Percentiles rank a stretch among this genome's conserved stretches.
These are phyloP conservation scores for Syrphus vitripennis DNA, from an alignment of 2,888 invertebrate genomes.

Conservation along the genomic window DNA sequence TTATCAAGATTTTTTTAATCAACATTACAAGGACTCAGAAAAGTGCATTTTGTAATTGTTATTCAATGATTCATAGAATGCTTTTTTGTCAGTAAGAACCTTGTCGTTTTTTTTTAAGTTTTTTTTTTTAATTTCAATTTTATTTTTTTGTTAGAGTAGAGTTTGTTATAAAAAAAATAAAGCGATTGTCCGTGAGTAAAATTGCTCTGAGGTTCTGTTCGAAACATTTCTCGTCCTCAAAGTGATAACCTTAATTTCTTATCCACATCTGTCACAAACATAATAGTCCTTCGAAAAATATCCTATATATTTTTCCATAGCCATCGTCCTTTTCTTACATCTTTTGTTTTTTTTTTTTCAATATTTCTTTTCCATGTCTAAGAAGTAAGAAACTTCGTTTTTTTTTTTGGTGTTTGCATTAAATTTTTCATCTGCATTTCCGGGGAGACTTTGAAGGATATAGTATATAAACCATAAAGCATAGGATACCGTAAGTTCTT, in stretches of 20 bases:
- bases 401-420: background rate
- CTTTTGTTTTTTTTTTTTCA: background rate
- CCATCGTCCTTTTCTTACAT: constrained; percentile 4
- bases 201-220: constrained; percentile 27
- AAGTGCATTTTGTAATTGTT: background rate
- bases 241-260: constrained; percentile 43
- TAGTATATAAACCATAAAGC: background rate
- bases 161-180: background rate
- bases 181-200: constrained; percentile 32
- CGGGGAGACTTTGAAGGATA: constrained; percentile 10
- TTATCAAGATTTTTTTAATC: no score
- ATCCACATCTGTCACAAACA: constrained; percentile 56
- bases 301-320: background rate
- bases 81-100: background rate
- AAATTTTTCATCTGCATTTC: constrained; percentile 28
- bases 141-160: background rate
- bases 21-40: background rate
- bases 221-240: constrained; percentile 19
- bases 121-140: background rate
- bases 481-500: background rate
- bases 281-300: constrained; percentile 32
- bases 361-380: background rate
- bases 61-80: background rate
- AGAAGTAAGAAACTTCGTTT: background rate
- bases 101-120: background rate